These are phyloP conservation scores for Sanderia malayensis DNA, from an alignment of 30 jellyfish, hydroid and myxozoan genomes.

Conservation along the genomic window DNA sequence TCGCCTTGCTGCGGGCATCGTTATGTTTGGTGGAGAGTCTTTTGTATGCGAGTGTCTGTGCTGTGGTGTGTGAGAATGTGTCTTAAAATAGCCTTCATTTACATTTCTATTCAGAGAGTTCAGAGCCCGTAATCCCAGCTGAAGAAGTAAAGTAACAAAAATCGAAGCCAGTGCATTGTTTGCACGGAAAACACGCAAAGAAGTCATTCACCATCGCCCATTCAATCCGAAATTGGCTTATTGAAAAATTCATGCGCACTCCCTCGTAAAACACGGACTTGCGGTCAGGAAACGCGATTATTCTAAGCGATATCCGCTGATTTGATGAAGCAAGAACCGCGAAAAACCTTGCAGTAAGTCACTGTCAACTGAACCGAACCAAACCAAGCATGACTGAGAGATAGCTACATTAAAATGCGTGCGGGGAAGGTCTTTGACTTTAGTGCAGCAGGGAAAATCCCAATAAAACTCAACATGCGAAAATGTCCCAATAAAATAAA, in stretches of 20 bases:
- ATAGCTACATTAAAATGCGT: no score
- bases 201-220: slow-evolving; percentile 15
- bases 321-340: background rate
- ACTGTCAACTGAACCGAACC: no score
- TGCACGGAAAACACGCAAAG: slow-evolving; percentile 13
- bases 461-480: no score
- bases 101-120: slow-evolving; percentile 33
- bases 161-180: slow-evolving; percentile 12
- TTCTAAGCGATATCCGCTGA: background rate
- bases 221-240: slow-evolving; percentile 17
- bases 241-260: background rate
- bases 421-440: no score
- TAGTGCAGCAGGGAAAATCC: no score
- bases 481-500: no score
- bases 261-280: background rate
- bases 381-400: no score
- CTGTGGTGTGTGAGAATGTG: no score
- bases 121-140: slow-evolving; percentile 26
- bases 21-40: no score
- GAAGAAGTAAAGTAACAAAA: slow-evolving; percentile 21
- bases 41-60: no score
- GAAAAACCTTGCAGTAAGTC: slow-evolving; percentile 1
- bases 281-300: background rate
- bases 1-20: no score
- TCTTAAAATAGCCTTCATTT: slow-evolving; percentile 50